These are phyloP conservation scores for Sebastiscus tertius DNA, from an alignment of 2,797 vertebrate species.

Conservation along the genomic window DNA sequence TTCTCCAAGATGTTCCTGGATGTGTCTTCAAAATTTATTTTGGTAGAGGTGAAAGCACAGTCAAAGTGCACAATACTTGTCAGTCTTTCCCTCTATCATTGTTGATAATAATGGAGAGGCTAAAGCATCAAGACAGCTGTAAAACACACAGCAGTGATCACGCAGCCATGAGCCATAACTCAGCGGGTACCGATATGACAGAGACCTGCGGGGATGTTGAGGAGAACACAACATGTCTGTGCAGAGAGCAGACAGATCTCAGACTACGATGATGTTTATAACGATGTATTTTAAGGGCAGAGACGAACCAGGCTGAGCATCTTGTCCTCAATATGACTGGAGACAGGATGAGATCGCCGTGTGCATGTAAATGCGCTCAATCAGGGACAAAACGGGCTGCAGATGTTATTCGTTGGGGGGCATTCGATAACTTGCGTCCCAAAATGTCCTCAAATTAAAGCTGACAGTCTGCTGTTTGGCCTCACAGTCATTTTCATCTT, in stretches of 20 bases:
- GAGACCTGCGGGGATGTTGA: conserved; percentile 7
- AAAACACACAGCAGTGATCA: background rate
- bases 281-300: background rate
- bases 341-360: background rate
- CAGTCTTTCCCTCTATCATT: background rate
- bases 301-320: background rate
- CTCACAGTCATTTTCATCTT: conserved; percentile 52
- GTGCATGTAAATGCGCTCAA: conserved; percentile 4
- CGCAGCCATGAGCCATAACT: conserved; percentile 13
- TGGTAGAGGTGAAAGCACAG: background rate
- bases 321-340: background rate
- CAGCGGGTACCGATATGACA: conserved; percentile 8
- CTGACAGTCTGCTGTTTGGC: conserved; percentile 60
- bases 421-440: conserved; percentile 22
- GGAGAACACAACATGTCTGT: background rate
- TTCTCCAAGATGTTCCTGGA: background rate
- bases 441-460: conserved; percentile 46
- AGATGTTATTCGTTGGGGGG: conserved; percentile 16
- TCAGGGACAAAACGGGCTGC: background rate
- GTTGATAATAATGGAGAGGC: background rate
- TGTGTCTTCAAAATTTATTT: background rate
- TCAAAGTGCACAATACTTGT: background rate
- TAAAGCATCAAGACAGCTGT: conserved; percentile 3
- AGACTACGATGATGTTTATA: background rate
- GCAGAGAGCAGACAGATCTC: conserved; percentile 2